phyloP scores from a whole-genome alignment of 2,797 vertebrate species.

The Coccyzus lansbergi region DNA sequence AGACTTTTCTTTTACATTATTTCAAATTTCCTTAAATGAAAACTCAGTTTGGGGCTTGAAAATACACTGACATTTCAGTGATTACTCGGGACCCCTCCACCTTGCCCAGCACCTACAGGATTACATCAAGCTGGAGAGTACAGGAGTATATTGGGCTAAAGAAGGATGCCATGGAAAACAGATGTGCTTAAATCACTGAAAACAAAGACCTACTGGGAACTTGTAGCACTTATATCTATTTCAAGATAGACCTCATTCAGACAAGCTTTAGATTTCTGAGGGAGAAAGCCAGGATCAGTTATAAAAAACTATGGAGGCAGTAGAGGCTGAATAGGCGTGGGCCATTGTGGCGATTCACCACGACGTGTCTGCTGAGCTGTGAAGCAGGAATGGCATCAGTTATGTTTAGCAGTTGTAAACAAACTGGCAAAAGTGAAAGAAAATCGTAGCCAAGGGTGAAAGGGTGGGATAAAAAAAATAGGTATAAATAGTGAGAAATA shows the following conservation, averaged over 20 bases:
- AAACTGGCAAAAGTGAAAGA: not conserved
- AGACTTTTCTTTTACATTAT: not conserved
- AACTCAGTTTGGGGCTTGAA: not conserved
- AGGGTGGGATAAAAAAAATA: not conserved
- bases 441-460: not conserved
- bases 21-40: not conserved
- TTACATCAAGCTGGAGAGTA: not conserved
- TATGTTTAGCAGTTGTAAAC: not conserved
- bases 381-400: not conserved
- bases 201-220: not conserved
- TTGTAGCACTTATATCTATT: not conserved
- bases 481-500: not conserved
- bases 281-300: not conserved
- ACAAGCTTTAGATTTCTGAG: not conserved
- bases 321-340: not conserved
- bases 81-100: not conserved
- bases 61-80: not conserved
- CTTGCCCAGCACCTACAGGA: not conserved
- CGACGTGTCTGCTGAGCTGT: not conserved
- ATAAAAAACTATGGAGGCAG: not conserved
- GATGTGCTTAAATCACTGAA: not conserved
- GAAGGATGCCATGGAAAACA: not conserved
- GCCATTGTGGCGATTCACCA: accelerated
- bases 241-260: not conserved
- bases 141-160: not conserved